Percentiles rank a stretch among this genome's conserved stretches.
phyloP scores from a whole-genome alignment of 2,888 invertebrate species.

The Sinodicranocentrus sp. region DNA sequence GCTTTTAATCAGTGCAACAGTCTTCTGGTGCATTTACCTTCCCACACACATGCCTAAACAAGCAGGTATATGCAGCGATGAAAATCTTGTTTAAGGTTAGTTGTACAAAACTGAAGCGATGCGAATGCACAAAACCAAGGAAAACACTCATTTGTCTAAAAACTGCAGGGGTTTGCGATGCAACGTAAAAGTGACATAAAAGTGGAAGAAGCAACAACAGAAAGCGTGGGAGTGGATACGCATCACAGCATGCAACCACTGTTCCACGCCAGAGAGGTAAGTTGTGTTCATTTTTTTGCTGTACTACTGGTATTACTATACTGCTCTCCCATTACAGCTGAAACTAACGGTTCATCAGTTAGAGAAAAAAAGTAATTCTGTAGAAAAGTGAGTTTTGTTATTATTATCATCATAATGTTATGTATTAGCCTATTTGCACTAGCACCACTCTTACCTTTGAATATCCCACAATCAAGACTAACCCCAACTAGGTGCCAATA shows the following conservation, averaged over 20 bases:
- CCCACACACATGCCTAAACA: no score
- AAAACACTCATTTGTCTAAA: no score
- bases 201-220: slow-evolving; percentile 36
- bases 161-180: background rate
- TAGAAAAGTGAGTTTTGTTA: slow-evolving; percentile 70
- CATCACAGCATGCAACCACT: slow-evolving; percentile 11
- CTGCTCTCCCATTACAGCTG: slow-evolving; percentile 5
- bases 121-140: no score
- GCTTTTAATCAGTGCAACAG: no score
- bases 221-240: slow-evolving; percentile 61
- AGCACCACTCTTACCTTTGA: slow-evolving; percentile 24
- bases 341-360: slow-evolving; percentile 64
- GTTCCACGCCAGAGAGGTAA: background rate
- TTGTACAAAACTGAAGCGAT: no score
- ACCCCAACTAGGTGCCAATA: slow-evolving; percentile 11
- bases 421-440: slow-evolving; percentile 43
- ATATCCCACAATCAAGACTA: slow-evolving; percentile 6
- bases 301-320: background rate
- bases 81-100: no score
- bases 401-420: slow-evolving; percentile 54
- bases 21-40: no score
- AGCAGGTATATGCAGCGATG: no score
- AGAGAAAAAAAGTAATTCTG: slow-evolving; percentile 51
- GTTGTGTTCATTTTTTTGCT: background rate
- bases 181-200: slow-evolving; percentile 19